Conservation (phyloP, 2,888 invertebrate genomes). For the Lydus trimaculatus region DNA sequence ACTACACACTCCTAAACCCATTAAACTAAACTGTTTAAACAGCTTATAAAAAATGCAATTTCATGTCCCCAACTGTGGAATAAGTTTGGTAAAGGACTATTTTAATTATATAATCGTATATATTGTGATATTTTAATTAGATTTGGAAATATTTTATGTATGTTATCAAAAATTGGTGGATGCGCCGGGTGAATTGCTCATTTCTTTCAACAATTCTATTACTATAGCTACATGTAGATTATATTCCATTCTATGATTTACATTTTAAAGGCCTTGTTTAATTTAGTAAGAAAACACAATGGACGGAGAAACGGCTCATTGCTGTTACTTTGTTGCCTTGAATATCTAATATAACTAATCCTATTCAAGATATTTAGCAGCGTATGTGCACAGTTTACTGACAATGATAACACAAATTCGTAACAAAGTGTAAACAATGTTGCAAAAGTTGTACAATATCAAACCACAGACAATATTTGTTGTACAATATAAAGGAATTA, state of each 20-base stretch:
- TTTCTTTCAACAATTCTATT: neutral
- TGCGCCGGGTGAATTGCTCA: neutral
- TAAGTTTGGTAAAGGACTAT: conserved; percentile 6
- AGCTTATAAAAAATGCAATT: conserved; percentile 29
- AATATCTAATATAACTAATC: conserved; percentile 21
- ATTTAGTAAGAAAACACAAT: conserved; percentile 21
- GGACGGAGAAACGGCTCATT: conserved; percentile 22
- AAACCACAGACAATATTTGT: neutral
- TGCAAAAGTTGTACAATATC: neutral
- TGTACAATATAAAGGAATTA: neutral
- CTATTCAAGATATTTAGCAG: conserved; percentile 26
- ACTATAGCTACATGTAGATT: neutral
- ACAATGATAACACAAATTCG: conserved; percentile 22
- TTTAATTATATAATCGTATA: neutral
- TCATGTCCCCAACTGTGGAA: conserved; percentile 15
- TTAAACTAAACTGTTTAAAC: conserved; percentile 37
- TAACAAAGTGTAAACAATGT: conserved; percentile 22
- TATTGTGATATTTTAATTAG: neutral
- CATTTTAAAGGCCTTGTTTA: conserved; percentile 9
- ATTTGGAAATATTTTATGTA: neutral
- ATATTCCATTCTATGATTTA: conserved; percentile 13
- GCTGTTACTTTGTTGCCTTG: conserved; percentile 21
- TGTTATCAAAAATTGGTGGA: neutral
- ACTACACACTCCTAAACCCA: conserved; percentile 43
- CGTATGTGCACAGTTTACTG: conserved; percentile 21